Conservation (phyloP, 2,888 invertebrate genomes). For the Drepanosiphum platanoidis region DNA sequence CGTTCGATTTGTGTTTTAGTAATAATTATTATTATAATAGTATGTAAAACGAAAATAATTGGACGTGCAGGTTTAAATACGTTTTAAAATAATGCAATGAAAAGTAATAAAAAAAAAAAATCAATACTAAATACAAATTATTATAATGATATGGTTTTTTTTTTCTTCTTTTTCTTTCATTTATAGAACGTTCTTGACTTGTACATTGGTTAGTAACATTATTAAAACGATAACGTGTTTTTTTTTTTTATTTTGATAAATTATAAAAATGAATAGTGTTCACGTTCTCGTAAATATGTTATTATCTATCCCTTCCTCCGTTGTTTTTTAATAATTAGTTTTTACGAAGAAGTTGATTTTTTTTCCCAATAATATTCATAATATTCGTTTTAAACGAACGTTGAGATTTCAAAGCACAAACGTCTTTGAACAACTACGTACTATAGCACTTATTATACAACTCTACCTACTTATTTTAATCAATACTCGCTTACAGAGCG, state of each 20-base stretch:
- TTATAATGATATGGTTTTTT: conserved; percentile 29
- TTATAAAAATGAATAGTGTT: conserved; percentile 5
- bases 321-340: conserved; percentile 29
- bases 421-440: background rate
- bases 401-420: background rate
- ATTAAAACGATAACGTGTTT: conserved; percentile 24
- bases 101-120: conserved; percentile 19
- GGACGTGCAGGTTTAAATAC: too few species aligned
- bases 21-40: background rate
- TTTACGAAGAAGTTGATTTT: conserved; percentile 15
- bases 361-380: conserved; percentile 17
- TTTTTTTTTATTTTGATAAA: conserved; percentile 25
- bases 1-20: conserved; percentile 6
- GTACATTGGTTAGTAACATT: conserved; percentile 8
- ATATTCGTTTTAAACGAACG: background rate
- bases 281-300: conserved; percentile 31
- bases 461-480: too few species aligned
- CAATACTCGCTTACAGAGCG: too few species aligned
- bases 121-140: conserved; percentile 12
- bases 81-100: conserved; percentile 33
- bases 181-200: conserved; percentile 6
- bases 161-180: too few species aligned
- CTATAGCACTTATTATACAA: too few species aligned
- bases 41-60: background rate
- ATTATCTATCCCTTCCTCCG: background rate